Conservation (phyloP, 1,140 invertebrate species). For the Sminthurides bifidus region DNA sequence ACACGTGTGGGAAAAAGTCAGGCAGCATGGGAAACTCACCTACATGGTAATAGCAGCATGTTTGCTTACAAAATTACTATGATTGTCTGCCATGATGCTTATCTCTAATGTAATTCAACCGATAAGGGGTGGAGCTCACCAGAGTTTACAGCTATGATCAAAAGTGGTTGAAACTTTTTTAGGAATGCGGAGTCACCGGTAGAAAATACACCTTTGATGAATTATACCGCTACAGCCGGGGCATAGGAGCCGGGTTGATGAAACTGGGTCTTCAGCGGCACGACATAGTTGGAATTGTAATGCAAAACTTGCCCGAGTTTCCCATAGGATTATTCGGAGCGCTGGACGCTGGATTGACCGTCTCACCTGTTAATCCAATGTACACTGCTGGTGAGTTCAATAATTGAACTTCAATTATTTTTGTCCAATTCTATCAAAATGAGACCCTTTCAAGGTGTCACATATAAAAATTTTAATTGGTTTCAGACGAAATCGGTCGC, state of each 20-base stretch:
- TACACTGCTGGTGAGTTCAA: constrained; percentile 6
- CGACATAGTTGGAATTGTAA: constrained; percentile 37
- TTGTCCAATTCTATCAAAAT: not conserved
- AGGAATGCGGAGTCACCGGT: constrained; percentile 20
- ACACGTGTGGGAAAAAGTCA: too few species aligned
- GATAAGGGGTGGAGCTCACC: too few species aligned
- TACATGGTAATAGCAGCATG: too few species aligned
- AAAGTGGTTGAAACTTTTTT: too few species aligned
- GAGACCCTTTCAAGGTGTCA: not conserved
- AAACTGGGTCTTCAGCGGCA: constrained; percentile 38
- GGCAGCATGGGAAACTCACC: too few species aligned
- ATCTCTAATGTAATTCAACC: too few species aligned
- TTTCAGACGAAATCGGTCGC: not conserved
- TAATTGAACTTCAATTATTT: not conserved
- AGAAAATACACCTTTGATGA: constrained; percentile 15
- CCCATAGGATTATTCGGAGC: constrained; percentile 37
- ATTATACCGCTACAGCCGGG: constrained; percentile 10
- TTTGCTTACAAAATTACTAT: too few species aligned
- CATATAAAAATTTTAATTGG: not conserved
- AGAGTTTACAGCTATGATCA: too few species aligned
- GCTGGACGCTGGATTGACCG: constrained; percentile 34
- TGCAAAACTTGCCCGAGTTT: constrained; percentile 41
- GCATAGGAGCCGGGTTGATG: constrained; percentile 19
- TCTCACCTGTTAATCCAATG: constrained; percentile 6
- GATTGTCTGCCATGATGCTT: too few species aligned